Conservation (phyloP, 2,797 vertebrate genomes). For the Sphenodon punctatus region DNA sequence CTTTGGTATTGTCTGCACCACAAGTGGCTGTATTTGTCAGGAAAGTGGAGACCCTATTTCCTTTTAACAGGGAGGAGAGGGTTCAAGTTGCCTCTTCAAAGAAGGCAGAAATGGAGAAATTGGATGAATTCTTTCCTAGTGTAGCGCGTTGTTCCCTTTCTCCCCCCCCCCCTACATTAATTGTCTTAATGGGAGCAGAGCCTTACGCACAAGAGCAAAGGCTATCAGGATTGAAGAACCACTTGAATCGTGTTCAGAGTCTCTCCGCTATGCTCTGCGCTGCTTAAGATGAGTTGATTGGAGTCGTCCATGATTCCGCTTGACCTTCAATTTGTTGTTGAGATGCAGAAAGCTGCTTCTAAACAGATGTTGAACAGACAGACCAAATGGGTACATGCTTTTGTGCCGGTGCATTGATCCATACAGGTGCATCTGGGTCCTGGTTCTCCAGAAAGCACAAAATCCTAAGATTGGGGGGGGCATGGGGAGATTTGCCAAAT, state of each 20-base stretch:
- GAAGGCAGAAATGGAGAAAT: background rate
- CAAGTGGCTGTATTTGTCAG: background rate
- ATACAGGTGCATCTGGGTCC: accelerated
- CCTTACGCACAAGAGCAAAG: background rate
- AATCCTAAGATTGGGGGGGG: background rate
- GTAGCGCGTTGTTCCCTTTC: accelerated
- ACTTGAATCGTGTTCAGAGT: background rate
- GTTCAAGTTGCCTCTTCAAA: accelerated
- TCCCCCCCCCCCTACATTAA: background rate
- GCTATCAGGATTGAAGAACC: background rate
- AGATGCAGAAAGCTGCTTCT: accelerated
- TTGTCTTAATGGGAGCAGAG: accelerated
- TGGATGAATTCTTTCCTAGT: accelerated
- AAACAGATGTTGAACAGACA: background rate
- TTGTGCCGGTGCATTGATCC: accelerated
- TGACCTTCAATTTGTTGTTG: accelerated
- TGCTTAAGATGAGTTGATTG: accelerated
- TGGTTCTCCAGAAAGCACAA: background rate
- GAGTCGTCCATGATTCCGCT: accelerated
- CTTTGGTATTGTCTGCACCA: background rate
- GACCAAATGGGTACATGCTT: accelerated
- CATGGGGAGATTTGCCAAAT: background rate
- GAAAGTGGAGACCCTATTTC: background rate
- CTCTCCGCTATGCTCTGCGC: background rate
- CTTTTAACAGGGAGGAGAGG: accelerated